Evolutionary conservation across 2,888 invertebrate genomes (phyloP).

Genomic region (Ectemnius lituratus): DNA sequence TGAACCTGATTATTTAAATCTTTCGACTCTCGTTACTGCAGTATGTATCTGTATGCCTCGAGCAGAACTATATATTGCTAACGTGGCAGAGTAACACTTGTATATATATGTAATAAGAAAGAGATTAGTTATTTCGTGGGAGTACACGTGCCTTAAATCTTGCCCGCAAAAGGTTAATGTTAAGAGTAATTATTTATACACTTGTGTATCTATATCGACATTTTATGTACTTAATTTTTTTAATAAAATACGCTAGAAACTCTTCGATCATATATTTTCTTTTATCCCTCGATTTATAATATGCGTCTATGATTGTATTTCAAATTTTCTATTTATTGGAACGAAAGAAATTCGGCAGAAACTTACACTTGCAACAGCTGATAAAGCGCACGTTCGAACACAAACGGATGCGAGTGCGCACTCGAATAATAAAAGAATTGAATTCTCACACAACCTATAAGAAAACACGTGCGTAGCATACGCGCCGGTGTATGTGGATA

Average conservation of each 20-base stretch:
- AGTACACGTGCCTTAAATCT: slow-evolving; percentile 73
- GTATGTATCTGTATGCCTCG: slow-evolving; percentile 18
- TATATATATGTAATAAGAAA: slow-evolving; percentile 66
- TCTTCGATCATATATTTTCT: too few relatives aligned
- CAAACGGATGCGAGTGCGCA: background rate
- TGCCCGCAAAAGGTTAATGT: slow-evolving; percentile 67
- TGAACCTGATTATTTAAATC: slow-evolving; percentile 39
- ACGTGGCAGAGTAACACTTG: slow-evolving; percentile 52
- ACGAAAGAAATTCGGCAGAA: too few relatives aligned
- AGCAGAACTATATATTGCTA: slow-evolving; percentile 24
- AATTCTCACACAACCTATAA: background rate
- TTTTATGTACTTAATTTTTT: slow-evolving; percentile 62
- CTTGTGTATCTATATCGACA: slow-evolving; percentile 53
- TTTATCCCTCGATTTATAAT: too few relatives aligned
- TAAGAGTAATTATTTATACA: slow-evolving; percentile 71
- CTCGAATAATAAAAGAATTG: background rate
- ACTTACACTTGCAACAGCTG: too few relatives aligned
- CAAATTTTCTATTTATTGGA: too few relatives aligned
- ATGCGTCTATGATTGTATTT: background rate
- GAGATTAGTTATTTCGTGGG: slow-evolving; percentile 56
- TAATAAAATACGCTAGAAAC: slow-evolving; percentile 47
- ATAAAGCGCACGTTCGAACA: background rate
- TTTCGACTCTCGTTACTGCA: slow-evolving; percentile 22
- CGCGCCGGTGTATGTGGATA: background rate
- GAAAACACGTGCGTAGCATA: background rate